Evolutionary conservation across 2,113 vertebrate genomes (phyloP).

Genomic region (Cebidichthys violaceus): DNA sequence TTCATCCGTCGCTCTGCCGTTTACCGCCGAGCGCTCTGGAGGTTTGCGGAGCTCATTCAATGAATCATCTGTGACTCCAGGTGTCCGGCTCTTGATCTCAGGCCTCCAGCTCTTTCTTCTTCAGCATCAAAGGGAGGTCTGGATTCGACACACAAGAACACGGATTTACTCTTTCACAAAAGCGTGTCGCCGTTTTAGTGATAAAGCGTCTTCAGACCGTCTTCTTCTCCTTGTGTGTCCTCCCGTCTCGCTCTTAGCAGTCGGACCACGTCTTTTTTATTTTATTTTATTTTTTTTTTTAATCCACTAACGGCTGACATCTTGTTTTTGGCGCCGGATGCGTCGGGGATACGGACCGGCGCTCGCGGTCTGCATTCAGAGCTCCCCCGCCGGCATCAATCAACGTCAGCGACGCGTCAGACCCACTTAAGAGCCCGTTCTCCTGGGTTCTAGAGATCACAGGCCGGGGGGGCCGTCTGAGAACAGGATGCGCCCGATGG

Average conservation of each 20-base stretch:
- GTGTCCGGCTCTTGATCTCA: conserved; percentile 39
- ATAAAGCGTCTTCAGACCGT: background rate
- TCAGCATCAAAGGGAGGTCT: conserved; percentile 20
- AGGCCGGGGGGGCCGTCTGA: conserved; percentile 38
- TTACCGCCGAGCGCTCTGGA: conserved; percentile 30
- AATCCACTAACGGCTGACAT: conserved; percentile 40
- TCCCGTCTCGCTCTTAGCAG: background rate
- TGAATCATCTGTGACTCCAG: conserved; percentile 54
- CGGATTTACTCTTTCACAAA: background rate
- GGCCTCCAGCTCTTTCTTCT: conserved; percentile 9
- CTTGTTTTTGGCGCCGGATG: conserved; percentile 50
- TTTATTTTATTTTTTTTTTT: no score
- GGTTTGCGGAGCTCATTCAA: conserved; percentile 43
- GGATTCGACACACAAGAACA: background rate
- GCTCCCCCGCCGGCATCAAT: conserved; percentile 62
- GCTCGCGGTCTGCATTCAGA: conserved; percentile 53
- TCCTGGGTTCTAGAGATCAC: conserved; percentile 61
- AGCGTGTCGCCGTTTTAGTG: conserved; percentile 3
- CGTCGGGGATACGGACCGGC: conserved; percentile 48
- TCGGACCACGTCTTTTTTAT: conserved; percentile 6
- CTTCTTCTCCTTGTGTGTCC: background rate
- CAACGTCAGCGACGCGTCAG: conserved; percentile 62
- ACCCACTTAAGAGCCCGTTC: conserved; percentile 57
- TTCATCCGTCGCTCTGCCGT: conserved; percentile 50
- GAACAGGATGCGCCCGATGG: conserved; percentile 51